These are phyloP conservation scores for Arbacia lixula DNA, from an alignment of 53 echinoderm and acorn worm genomes.

Conservation along the genomic window DNA sequence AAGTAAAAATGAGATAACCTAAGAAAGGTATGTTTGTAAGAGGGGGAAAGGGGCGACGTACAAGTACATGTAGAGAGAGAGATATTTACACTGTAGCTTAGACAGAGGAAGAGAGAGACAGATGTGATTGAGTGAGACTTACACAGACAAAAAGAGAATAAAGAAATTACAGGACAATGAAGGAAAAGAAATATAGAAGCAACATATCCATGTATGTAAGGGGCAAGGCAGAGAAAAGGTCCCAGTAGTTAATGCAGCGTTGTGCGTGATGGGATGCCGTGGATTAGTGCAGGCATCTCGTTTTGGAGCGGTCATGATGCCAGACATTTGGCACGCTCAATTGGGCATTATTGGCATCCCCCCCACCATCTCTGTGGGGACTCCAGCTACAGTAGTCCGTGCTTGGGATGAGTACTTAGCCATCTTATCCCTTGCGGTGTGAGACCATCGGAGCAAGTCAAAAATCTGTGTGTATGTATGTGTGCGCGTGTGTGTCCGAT, in stretches of 20 bases:
- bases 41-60: too few relatives aligned
- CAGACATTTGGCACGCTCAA: slow-evolving; percentile 58
- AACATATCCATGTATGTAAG: too few relatives aligned
- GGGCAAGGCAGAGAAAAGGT: too few relatives aligned
- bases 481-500: neutral
- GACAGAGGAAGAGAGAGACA: too few relatives aligned
- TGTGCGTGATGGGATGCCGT: slow-evolving; percentile 16
- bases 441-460: neutral
- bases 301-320: slow-evolving; percentile 14
- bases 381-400: slow-evolving; percentile 8
- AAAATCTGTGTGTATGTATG: slow-evolving; percentile 1
- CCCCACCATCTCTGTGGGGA: slow-evolving; percentile 33
- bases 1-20: too few relatives aligned
- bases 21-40: too few relatives aligned
- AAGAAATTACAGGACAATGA: too few relatives aligned
- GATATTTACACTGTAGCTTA: too few relatives aligned
- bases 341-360: slow-evolving; percentile 56
- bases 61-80: too few relatives aligned
- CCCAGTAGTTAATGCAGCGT: slow-evolving; percentile 8
- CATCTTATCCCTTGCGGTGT: slow-evolving; percentile 32
- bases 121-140: too few relatives aligned
- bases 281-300: slow-evolving; percentile 41
- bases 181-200: too few relatives aligned
- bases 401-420: slow-evolving; percentile 45
- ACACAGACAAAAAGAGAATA: too few relatives aligned